phyloP scores from a whole-genome alignment of 2,888 invertebrate species.

The Sabatieria punctata region DNA sequence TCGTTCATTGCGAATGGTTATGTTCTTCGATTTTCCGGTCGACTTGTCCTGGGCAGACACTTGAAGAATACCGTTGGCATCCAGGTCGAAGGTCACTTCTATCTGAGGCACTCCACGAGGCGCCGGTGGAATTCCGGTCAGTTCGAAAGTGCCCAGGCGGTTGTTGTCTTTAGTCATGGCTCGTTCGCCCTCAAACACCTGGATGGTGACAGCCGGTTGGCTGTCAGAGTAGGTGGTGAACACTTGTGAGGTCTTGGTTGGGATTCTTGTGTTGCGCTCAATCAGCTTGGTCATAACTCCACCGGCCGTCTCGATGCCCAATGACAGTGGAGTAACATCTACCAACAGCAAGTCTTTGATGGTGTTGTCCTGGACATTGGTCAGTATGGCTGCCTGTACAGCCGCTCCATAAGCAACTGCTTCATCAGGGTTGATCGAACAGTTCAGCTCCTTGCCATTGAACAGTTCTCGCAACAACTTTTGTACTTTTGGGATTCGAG shows the following conservation, averaged over 20 bases:
- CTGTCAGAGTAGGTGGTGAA: conserved; percentile 94
- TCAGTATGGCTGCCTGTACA: conserved; percentile 83
- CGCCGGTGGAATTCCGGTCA: conserved; percentile 86
- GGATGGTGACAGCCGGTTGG: conserved; percentile 75
- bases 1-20: conserved; percentile 58
- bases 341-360: conserved; percentile 75
- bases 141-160: conserved; percentile 83
- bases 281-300: conserved; percentile 91
- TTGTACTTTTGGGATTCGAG: conserved; percentile 91
- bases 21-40: conserved; percentile 45
- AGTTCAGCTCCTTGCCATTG: conserved; percentile 87
- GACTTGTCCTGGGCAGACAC: conserved; percentile 75
- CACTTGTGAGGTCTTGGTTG: conserved; percentile 79
- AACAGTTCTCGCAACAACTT: conserved; percentile 69
- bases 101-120: conserved; percentile 66
- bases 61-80: conserved; percentile 76
- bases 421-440: conserved; percentile 86
- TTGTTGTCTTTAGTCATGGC: conserved; percentile 72
- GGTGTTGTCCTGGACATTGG: conserved; percentile 47
- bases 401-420: conserved; percentile 89
- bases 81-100: conserved; percentile 44
- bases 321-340: conserved; percentile 75
- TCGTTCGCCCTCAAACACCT: conserved; percentile 34
- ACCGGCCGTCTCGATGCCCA: conserved; percentile 76
- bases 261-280: conserved; percentile 90